phyloP scores from a whole-genome alignment of 2,797 vertebrate species.

The Ctenochaetus hawaiiensis region DNA sequence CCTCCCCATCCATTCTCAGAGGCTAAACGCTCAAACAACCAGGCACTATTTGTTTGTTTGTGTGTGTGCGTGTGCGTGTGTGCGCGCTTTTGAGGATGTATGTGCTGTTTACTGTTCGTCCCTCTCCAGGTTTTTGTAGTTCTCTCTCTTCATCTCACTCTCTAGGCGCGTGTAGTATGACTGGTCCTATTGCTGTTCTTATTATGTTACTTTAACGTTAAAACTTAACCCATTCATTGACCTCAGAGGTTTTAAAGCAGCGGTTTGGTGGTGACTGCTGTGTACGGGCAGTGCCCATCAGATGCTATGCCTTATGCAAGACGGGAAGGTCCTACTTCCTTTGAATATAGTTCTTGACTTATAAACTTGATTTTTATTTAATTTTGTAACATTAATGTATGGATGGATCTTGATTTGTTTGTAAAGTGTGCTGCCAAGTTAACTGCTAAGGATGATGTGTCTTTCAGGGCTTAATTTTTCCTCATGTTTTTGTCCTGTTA shows the following conservation, averaged over 20 bases:
- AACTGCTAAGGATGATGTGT: constrained; percentile 62
- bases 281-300: constrained; percentile 70
- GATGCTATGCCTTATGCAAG: constrained; percentile 87
- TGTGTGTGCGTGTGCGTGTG: constrained; percentile 25
- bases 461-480: constrained; percentile 77
- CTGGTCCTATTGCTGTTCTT: constrained; percentile 66
- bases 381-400: constrained; percentile 74
- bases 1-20: constrained; percentile 71
- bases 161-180: constrained; percentile 59
- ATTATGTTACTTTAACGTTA: constrained; percentile 62
- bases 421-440: constrained; percentile 69
- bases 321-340: constrained; percentile 79
- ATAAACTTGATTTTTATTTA: constrained; percentile 84
- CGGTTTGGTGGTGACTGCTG: constrained; percentile 63
- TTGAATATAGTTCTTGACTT: constrained; percentile 78
- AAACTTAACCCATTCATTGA: constrained; percentile 75
- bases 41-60: constrained; percentile 53
- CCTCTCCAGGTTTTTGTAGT: constrained; percentile 68
- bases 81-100: constrained; percentile 52
- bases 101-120: constrained; percentile 64
- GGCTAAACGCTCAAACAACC: constrained; percentile 58
- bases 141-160: constrained; percentile 72
- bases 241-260: constrained; percentile 76
- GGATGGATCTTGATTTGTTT: constrained; percentile 64
- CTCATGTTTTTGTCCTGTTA: constrained; percentile 62